Evolutionary conservation across 1,140 invertebrate species (phyloP).

Genomic region (Meloidogyne hapla): DNA sequence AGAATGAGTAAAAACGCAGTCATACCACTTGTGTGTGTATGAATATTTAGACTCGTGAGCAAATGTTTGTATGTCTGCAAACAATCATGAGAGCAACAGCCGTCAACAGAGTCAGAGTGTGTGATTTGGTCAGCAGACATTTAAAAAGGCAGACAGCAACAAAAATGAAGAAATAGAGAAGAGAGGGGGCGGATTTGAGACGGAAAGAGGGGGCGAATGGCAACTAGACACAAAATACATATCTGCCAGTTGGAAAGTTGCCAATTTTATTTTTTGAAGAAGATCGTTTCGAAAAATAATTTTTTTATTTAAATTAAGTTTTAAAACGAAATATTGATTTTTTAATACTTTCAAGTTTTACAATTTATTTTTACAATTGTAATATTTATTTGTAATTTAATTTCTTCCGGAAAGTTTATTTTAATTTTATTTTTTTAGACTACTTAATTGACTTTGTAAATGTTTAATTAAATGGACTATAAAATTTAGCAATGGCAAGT

Average conservation of each 20-base stretch:
- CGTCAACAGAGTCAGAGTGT: not conserved
- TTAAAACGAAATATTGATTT: no score
- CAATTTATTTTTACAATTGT: no score
- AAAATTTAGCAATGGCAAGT: not conserved
- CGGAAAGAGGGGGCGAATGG: not conserved
- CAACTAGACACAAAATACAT: not conserved
- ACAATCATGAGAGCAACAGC: not conserved
- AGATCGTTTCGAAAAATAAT: not conserved
- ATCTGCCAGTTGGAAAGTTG: not conserved
- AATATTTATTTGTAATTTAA: no score
- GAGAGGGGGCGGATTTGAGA: not conserved
- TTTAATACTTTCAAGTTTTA: no score
- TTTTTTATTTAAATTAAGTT: no score
- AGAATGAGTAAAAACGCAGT: not conserved
- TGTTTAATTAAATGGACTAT: no score
- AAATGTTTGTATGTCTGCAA: constrained; percentile 5
- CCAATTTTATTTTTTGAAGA: not conserved
- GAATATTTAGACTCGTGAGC: not conserved
- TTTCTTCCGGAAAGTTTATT: no score
- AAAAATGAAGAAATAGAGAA: not conserved
- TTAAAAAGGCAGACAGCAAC: not conserved
- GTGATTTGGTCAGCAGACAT: not conserved
- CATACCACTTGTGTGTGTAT: not conserved
- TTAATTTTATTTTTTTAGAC: no score
- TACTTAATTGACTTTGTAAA: no score